Base-by-base conservation (phyloP, 1,140 invertebrate genomes). In the Catajapyx aquilonaris region DNA sequence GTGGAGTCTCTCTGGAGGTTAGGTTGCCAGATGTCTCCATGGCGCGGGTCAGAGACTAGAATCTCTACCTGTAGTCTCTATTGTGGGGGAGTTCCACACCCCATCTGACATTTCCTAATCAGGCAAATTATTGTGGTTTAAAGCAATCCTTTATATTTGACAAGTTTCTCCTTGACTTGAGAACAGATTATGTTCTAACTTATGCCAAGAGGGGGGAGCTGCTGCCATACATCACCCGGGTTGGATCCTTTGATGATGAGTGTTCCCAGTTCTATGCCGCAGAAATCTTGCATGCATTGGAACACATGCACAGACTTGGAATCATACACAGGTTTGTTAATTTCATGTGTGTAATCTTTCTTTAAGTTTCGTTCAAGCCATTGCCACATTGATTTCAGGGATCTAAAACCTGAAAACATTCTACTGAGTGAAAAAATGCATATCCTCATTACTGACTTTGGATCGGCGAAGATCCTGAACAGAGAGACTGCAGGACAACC, bases 361-460 rank as follows among this genome's bases (percentile, higher is more conserved):
- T n/a, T n/a, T n/a, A n/a, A n/a, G n/a, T n/a, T n/a, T n/a, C n/a
- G n/a, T n/a, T n/a, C n/a, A n/a, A n/a, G n/a, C n/a, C 5, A 13
- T 15, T 5, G n/a, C 2, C 4, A n/a, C 7, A 20, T 5, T 38
- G 34, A 39, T 33, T 45, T 5, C 42, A 52, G 63, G 34, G 84
- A 90, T 54, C 63, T 90, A 18, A 88, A 88, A 51, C 81, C 83
- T 0, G 84, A 90, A 55, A 90, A 90, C 55, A 83, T 87, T 38
- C 59, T 88, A 31, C 58, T 87, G 23, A 83, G 85, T 60, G 83
- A 91, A 53, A 77, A 84, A 40, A 94, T 94, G 83, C 93, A 98
- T 60, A 79, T 96, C 41, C 68, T 91, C 47, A 80, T 98, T 30
- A 90, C 90, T 11, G 94, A 99, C 61, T 98, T 98, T 59, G 94